Conservation (phyloP, 1,140 invertebrate species). For the Trichoplusia ni region DNA sequence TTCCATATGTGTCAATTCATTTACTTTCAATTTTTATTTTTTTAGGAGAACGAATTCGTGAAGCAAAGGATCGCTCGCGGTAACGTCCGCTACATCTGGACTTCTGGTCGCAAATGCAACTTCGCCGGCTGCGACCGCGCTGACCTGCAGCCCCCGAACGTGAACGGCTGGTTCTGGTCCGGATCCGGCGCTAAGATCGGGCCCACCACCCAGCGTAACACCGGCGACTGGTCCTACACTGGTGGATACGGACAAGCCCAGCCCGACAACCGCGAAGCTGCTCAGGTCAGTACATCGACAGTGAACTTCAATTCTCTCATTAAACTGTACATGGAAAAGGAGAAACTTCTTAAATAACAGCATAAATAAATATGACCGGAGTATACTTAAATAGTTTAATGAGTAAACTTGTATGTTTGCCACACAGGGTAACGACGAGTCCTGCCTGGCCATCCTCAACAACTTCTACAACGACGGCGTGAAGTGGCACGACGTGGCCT, state of each 20-base stretch:
- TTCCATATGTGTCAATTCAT: not conserved
- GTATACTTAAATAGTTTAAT: not conserved
- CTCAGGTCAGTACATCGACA: slow-evolving; percentile 86
- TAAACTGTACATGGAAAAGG: too few species aligned
- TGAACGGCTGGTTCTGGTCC: slow-evolving; percentile 97
- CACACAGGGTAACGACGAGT: slow-evolving; percentile 91
- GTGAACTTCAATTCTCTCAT: not conserved
- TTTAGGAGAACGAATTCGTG: slow-evolving; percentile 92
- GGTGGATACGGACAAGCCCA: slow-evolving; percentile 92
- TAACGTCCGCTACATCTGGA: slow-evolving; percentile 92
- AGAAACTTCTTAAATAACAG: too few species aligned
- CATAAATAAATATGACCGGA: too few species aligned
- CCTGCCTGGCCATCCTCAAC: slow-evolving; percentile 93
- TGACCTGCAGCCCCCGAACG: slow-evolving; percentile 92
- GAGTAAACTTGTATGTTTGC: not conserved
- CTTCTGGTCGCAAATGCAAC: slow-evolving; percentile 94
- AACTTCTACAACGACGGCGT: slow-evolving; percentile 96
- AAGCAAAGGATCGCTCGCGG: slow-evolving; percentile 91
- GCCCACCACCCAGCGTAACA: slow-evolving; percentile 92
- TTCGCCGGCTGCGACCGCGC: slow-evolving; percentile 94
- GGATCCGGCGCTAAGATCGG: slow-evolving; percentile 94
- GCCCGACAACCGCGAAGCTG: slow-evolving; percentile 94
- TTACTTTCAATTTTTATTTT: slow-evolving; percentile 27
- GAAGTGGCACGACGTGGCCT: slow-evolving; percentile 96
- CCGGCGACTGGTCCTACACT: slow-evolving; percentile 93